phyloP scores from a whole-genome alignment of 1,140 invertebrate species.

The Pinna nobilis region DNA sequence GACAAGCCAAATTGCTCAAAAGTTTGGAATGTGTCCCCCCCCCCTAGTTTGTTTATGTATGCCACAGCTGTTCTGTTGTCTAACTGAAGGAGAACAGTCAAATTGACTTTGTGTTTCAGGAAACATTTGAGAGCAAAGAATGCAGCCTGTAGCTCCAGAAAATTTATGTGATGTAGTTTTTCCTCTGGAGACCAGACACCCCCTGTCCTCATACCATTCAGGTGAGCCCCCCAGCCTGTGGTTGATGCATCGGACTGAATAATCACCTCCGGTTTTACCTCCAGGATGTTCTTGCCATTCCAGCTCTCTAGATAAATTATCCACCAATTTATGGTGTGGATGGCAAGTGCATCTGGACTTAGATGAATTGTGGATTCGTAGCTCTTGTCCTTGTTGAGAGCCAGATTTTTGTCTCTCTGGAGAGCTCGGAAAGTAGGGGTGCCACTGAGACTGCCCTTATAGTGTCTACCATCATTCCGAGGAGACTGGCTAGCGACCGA shows the following conservation, averaged over 20 bases:
- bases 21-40: slow-evolving; percentile 15
- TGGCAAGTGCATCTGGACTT: neutral
- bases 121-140: slow-evolving; percentile 14
- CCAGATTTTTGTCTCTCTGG: too few species aligned
- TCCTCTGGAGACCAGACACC: neutral
- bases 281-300: neutral
- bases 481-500: too few species aligned
- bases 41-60: slow-evolving; percentile 20
- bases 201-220: neutral
- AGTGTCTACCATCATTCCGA: too few species aligned
- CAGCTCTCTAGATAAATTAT: slow-evolving; percentile 11
- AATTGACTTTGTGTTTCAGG: neutral
- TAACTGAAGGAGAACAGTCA: slow-evolving; percentile 11
- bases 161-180: slow-evolving; percentile 18
- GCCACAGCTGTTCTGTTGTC: slow-evolving; percentile 33
- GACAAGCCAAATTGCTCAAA: neutral
- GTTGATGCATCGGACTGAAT: slow-evolving; percentile 30
- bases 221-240: slow-evolving; percentile 24
- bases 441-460: neutral
- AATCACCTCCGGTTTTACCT: neutral
- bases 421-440: neutral
- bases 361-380: too few species aligned
- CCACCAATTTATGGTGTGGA: slow-evolving; percentile 38
- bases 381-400: too few species aligned
- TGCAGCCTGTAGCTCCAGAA: slow-evolving; percentile 8